Base-by-base conservation (phyloP, 2,888 invertebrate genomes). In the Stramonita haemastoma region DNA sequence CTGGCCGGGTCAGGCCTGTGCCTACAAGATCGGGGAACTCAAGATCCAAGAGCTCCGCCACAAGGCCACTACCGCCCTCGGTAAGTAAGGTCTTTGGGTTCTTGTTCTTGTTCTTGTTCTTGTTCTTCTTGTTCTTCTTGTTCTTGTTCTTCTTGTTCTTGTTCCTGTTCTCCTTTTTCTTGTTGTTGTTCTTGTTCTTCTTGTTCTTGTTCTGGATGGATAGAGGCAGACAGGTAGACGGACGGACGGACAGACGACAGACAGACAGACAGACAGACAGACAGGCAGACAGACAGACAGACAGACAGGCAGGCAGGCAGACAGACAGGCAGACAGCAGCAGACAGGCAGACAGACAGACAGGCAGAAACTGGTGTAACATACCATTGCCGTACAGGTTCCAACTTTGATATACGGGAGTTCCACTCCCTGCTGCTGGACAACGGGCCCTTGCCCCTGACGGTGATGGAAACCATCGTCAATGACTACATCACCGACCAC, bases 1-100 rank as follows among this genome's bases (percentile, higher is more conserved):
- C 26, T 95, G 94, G 94, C 96, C 95, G 0, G 96, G 96, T 1
- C 95, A 96, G 91, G 95, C 95, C 57, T 94, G 94, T 73, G 94
- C 94, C 0, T 95, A 95, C 92, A 95, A 95, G 91, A 92, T 95
- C 70, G 95, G 95, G 5, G 94, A 95, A 86, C 89, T 95, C n/a
- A 94, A 94, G 79, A 93, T 95, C 8, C 92, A 90, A 89, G 93
- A 95, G 79, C 90, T 96, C 13, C 90, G 96, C 86, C 87, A 92
- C 32, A 93, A 90, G 79, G 96, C 96, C 4, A 91, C 94, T 90
- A 36, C 88, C 13, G 90, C 87, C 57, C 91, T 96, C 60, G 96
- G 96, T 94, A 66, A 6, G 85, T 26, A 19, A 17, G 29, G 5
- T 57, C 17, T 57, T 85, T 4, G 32, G 11, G 36, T 17, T 32